Conservation (phyloP, 1,140 invertebrate species). For the Mya arenaria region DNA sequence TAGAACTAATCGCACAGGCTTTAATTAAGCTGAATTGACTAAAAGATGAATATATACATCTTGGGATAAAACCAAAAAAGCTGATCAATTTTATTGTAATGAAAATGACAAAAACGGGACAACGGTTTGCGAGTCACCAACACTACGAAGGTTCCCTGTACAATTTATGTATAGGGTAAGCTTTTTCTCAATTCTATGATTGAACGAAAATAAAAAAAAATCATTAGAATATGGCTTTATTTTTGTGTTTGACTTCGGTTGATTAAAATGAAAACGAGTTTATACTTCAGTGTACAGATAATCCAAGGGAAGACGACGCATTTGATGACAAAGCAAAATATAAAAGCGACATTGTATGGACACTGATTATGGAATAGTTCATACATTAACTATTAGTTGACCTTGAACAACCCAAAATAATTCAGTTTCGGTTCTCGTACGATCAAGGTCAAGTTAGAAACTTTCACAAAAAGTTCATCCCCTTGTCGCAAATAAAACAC, state of each 20-base stretch:
- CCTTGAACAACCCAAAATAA: slow-evolving; percentile 76
- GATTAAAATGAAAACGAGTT: not conserved
- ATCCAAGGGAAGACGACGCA: too few relatives aligned
- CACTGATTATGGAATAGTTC: not conserved
- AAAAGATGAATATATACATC: too few relatives aligned
- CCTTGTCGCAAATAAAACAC: slow-evolving; percentile 71
- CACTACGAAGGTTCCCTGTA: too few relatives aligned
- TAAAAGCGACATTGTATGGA: not conserved
- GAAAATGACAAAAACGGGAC: too few relatives aligned
- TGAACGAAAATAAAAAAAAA: not conserved
- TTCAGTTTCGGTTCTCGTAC: slow-evolving; percentile 72
- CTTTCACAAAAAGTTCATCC: slow-evolving; percentile 77
- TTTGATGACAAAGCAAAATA: not conserved
- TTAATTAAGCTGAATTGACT: too few relatives aligned
- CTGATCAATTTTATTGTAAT: too few relatives aligned
- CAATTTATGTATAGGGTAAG: too few relatives aligned
- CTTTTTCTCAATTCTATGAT: too few relatives aligned
- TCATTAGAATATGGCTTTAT: not conserved
- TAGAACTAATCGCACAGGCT: too few relatives aligned
- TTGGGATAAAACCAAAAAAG: too few relatives aligned
- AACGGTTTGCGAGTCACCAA: too few relatives aligned
- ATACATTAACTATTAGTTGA: slow-evolving; percentile 29
- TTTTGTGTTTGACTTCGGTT: not conserved
- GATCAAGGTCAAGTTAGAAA: slow-evolving; percentile 75
- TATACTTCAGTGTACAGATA: not conserved